These are phyloP conservation scores for Garrulus glandarius DNA, from an alignment of 2,797 vertebrate genomes.

Conservation along the genomic window DNA sequence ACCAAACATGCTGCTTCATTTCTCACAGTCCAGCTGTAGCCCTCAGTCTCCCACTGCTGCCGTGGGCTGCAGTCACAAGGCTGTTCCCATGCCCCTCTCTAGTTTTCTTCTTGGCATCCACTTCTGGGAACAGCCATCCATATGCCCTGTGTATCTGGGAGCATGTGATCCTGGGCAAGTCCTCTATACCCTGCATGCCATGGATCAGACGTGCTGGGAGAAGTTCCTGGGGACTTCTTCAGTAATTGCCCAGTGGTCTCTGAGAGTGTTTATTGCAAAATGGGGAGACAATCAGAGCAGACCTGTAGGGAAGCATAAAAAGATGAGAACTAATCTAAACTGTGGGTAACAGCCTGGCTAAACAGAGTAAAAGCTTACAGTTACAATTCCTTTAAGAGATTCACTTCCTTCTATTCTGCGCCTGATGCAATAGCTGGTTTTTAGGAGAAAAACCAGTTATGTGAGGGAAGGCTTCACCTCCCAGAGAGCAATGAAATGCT, in stretches of 20 bases:
- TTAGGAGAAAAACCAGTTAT: not conserved
- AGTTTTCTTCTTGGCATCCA: not conserved
- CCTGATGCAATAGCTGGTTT: not conserved
- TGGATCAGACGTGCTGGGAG: not conserved
- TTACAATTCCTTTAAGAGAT: not conserved
- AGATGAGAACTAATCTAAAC: slow-evolving; percentile 14
- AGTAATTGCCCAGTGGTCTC: not conserved
- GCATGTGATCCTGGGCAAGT: not conserved
- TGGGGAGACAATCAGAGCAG: not conserved
- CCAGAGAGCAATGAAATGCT: not conserved
- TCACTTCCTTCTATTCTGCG: not conserved
- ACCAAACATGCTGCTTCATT: not conserved
- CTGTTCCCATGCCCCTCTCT: slow-evolving; percentile 12
- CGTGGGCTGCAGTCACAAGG: fast-evolving
- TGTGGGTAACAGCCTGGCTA: not conserved
- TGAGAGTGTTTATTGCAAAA: slow-evolving; percentile 9
- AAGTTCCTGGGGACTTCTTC: not conserved
- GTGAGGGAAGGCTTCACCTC: not conserved
- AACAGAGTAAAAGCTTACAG: slow-evolving; percentile 8
- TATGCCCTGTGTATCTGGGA: not conserved
- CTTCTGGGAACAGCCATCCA: not conserved
- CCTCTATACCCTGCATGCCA: not conserved
- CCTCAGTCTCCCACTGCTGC: not conserved
- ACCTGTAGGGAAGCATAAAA: slow-evolving; percentile 17
- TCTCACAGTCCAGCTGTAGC: not conserved